Evolutionary conservation across 2,797 vertebrate species (phyloP), one percentile per base, ranked within the genome.

Genomic region (Gadopsis marmoratus): DNA sequence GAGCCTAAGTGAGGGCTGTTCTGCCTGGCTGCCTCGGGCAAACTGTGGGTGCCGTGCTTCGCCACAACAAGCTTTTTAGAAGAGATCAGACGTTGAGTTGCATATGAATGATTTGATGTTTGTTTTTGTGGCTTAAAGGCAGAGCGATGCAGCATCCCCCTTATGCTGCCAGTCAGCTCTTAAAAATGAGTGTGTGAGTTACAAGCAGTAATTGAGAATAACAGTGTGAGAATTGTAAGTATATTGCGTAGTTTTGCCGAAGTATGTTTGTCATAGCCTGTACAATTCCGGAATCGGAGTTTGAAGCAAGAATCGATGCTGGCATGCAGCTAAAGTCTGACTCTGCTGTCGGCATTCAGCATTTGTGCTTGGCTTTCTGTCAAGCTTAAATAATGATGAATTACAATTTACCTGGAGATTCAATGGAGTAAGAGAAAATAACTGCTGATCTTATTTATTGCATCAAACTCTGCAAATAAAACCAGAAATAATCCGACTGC

Each of bases 21-120:
- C 61, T 67, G 0, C 31, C 45, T 19, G 51, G 26, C 48, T 78
- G 75, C 77, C 72, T 74, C 53, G 3, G 76, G 70, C 73, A 43
- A 66, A 72, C 58, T 70, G 75, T 66, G 59, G 66, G 47, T 58
- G 61, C 77, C 67, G 56, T 50, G 58, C 70, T 79, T 78, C 81
- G 78, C 70, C 81, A 58, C 60, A 64, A 41, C 71, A 74, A 71
- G 83, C 71, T 54, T 3, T 80, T 73, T 65, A 62, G 13, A 84
- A 58, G 68, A 35, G 74, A 62, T 82, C 74, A 64, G 31, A 21
- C 63, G 45, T 26, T 26, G 63, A 76, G 66, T 7, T 78, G 59
- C 76, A 78, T 55, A 76, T 71, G 41, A 23, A 75, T 65, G 65
- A 71, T 61, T 76, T 81, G 45, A 26, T 59, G 53, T 79, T 62